Percentiles rank a stretch among this genome's conserved stretches.
These are phyloP conservation scores for Leucoraja ocellata DNA, from an alignment of 2,797 vertebrate species.

Conservation along the genomic window DNA sequence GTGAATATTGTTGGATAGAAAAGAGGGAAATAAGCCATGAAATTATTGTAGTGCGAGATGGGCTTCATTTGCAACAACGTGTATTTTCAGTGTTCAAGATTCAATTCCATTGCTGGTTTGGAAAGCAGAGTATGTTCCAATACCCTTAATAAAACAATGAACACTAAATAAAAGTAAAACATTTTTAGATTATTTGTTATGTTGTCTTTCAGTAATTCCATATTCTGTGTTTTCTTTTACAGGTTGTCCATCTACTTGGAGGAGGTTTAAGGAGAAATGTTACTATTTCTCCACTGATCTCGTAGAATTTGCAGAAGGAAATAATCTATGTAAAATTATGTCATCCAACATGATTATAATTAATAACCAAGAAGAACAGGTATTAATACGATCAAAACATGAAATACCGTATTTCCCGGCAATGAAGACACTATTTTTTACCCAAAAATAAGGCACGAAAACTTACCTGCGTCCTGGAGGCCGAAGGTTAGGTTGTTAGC, in stretches of 20 bases:
- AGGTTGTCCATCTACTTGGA: slow-evolving; percentile 78
- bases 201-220: background rate
- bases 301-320: slow-evolving; percentile 74
- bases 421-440: no score
- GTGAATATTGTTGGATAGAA: background rate
- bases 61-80: no score
- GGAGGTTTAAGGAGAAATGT: slow-evolving; percentile 75
- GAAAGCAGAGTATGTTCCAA: background rate
- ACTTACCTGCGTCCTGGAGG: no score
- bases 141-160: background rate
- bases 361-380: slow-evolving; percentile 79
- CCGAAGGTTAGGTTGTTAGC: no score
- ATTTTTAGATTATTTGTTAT: background rate
- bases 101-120: background rate
- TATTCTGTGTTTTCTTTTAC: slow-evolving; percentile 39
- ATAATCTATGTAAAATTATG: slow-evolving; percentile 65
- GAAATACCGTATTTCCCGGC: background rate
- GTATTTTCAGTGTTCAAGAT: no score
- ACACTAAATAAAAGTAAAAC: background rate
- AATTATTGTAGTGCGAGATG: no score
- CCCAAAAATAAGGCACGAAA: no score
- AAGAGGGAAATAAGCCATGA: background rate
- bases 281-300: slow-evolving; percentile 81
- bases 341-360: slow-evolving; percentile 75
- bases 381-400: slow-evolving; percentile 44